These are phyloP conservation scores for Sinhomidia bicolor DNA, from an alignment of 2,888 invertebrate genomes.

Conservation along the genomic window DNA sequence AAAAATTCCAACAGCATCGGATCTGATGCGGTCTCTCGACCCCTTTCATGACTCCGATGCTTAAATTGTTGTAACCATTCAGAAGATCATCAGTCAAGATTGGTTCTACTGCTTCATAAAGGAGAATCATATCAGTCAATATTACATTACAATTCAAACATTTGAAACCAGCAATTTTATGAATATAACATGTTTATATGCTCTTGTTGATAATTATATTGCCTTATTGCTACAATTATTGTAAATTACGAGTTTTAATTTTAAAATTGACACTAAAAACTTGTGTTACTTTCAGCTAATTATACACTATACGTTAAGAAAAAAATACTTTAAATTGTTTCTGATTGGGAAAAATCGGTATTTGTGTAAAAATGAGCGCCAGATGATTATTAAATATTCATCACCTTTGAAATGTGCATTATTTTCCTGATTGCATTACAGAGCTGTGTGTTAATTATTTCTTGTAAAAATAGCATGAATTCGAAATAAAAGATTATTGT, in stretches of 20 bases:
- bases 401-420: conserved; percentile 54
- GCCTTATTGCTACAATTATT: conserved; percentile 70
- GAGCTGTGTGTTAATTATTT: conserved; percentile 65
- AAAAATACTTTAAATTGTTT: conserved; percentile 34
- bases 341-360: conserved; percentile 33
- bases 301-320: conserved; percentile 31
- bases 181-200: conserved; percentile 73
- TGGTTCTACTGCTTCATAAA: conserved; percentile 57
- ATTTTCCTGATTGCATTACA: conserved; percentile 67
- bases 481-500: conserved; percentile 60
- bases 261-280: conserved; percentile 66
- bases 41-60: conserved; percentile 79
- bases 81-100: conserved; percentile 50
- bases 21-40: conserved; percentile 78
- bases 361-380: conserved; percentile 37
- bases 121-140: conserved; percentile 58
- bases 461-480: conserved; percentile 58
- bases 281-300: conserved; percentile 67
- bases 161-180: conserved; percentile 65
- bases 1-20: conserved; percentile 77
- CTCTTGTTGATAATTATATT: conserved; percentile 72
- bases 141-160: conserved; percentile 54
- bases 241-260: conserved; percentile 61
- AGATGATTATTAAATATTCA: conserved; percentile 50
- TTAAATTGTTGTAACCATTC: conserved; percentile 66